Conservation (phyloP, 2,797 vertebrate species). For the Ctenosaura bakeri region DNA sequence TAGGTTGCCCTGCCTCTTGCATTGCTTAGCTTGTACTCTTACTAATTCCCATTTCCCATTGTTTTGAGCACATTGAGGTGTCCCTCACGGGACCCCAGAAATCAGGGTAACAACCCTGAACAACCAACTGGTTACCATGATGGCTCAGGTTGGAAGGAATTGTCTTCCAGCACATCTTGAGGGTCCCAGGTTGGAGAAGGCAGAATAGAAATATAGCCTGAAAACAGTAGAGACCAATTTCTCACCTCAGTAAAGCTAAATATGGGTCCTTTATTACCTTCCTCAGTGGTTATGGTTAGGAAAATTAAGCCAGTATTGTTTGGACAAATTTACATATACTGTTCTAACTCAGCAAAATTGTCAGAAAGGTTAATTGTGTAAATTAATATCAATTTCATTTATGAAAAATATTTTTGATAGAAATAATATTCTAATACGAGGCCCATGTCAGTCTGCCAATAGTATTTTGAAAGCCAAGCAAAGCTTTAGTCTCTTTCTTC, state of each 20-base stretch:
- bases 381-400: background rate
- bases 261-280: background rate
- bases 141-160: background rate
- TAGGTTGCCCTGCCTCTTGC: no score
- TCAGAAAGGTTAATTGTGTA: background rate
- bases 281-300: background rate
- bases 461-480: no score
- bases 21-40: no score
- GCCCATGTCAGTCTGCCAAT: no score
- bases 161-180: background rate
- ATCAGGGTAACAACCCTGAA: no score
- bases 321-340: background rate
- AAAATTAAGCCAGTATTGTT: background rate
- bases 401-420: background rate
- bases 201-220: background rate
- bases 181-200: background rate
- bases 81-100: no score
- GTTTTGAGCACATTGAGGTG: no score
- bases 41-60: no score
- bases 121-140: background rate
- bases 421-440: background rate
- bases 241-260: background rate
- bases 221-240: background rate
- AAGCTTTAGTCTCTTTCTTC: no score
- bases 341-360: background rate